A percentile compares a stretch with the other conserved stretches of the same genome.
Evolutionary conservation across 2,888 invertebrate genomes (phyloP).

Genomic region (Liodrosophila aerea): DNA sequence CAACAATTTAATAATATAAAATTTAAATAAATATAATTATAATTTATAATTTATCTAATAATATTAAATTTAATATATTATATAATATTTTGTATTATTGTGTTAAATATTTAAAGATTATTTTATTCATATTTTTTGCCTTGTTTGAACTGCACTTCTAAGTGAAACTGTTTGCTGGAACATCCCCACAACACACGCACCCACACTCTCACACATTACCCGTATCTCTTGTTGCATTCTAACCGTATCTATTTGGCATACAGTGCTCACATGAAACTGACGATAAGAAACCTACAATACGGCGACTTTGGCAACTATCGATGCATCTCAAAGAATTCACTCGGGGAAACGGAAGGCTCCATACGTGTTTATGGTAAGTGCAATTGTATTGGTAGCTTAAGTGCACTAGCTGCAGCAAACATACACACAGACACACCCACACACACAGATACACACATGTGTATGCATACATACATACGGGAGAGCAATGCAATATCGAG

Average conservation of each 20-base stretch:
- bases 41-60: no score
- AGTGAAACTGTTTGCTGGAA: constrained; percentile 10
- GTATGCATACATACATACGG: constrained; percentile 3
- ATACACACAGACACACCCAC: constrained; percentile 24
- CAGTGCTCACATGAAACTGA: constrained; percentile 93
- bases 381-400: constrained; percentile 75
- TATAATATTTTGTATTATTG: no score
- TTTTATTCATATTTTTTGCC: no score
- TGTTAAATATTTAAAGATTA: no score
- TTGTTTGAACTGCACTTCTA: no score
- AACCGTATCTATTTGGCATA: constrained; percentile 33
- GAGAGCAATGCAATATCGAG: constrained; percentile 69
- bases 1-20: no score
- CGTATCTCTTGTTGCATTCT: constrained; percentile 15
- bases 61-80: no score
- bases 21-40: no score
- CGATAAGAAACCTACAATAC: constrained; percentile 91
- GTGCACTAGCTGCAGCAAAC: constrained; percentile 71
- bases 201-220: constrained; percentile 11
- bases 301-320: constrained; percentile 95
- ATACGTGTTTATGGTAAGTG: constrained; percentile 93
- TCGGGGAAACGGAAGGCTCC: constrained; percentile 96
- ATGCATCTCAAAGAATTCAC: constrained; percentile 96
- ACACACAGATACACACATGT: constrained; percentile 6
- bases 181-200: neutral